A percentile compares a stretch with the other conserved stretches of the same genome.
These are phyloP conservation scores for Medauroidea extradentata DNA, from an alignment of 1,140 invertebrate species.

Conservation along the genomic window DNA sequence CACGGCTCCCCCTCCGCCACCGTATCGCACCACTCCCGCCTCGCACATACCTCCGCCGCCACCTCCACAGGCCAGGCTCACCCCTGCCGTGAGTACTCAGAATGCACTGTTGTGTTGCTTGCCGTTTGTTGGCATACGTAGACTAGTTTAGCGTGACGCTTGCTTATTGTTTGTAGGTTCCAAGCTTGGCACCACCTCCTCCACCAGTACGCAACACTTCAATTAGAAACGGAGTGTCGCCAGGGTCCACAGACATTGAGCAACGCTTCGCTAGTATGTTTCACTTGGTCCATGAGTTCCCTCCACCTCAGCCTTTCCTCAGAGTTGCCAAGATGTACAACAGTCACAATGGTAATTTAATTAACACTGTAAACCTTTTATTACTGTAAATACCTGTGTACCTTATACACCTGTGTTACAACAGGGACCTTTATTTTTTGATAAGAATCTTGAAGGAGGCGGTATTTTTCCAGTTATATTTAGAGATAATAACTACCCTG, in stretches of 20 bases:
- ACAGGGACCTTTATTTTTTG: not conserved
- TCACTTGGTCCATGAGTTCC: slow-evolving; percentile 47
- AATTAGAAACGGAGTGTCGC: slow-evolving; percentile 30
- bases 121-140: too few relatives aligned
- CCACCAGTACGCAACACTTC: slow-evolving; percentile 31
- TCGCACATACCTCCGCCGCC: slow-evolving; percentile 28
- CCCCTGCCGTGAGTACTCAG: slow-evolving; percentile 20
- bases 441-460: too few relatives aligned
- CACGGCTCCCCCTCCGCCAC: slow-evolving; percentile 37
- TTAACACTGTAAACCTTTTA: too few relatives aligned
- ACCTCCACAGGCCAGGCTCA: slow-evolving; percentile 33
- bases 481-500: too few relatives aligned
- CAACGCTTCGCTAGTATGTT: slow-evolving; percentile 47
- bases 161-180: slow-evolving; percentile 17
- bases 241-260: slow-evolving; percentile 44
- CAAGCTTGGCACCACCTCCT: slow-evolving; percentile 23
- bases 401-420: not conserved
- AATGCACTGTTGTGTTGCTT: not conserved
- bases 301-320: slow-evolving; percentile 46
- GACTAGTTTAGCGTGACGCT: too few relatives aligned
- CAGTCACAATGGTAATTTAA: slow-evolving; percentile 38
- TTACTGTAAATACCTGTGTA: not conserved
- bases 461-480: too few relatives aligned
- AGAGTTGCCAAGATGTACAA: slow-evolving; percentile 50
- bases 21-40: slow-evolving; percentile 35